Base-by-base conservation (phyloP, 2,888 invertebrate species). In the Sinotaia quadrata region DNA sequence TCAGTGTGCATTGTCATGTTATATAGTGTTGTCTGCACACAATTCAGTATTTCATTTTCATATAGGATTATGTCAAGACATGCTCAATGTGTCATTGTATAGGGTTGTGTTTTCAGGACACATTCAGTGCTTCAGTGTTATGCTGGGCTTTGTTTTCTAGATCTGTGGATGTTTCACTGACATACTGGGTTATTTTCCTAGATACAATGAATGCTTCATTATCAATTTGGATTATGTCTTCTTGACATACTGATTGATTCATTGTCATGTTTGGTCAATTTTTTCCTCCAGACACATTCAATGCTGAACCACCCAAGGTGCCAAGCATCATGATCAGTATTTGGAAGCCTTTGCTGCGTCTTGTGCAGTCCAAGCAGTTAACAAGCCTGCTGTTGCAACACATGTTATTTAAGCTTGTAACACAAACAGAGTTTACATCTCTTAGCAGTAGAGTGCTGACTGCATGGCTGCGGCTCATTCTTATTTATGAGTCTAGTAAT, bases 321-420 rank as follows among this genome's bases (percentile, higher is more conserved):
- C 73, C 68, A 27, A 29, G 24, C 7, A 57, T 68, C 18, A 33
- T 73, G 44, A 51, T 58, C 8, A 47, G 44, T 5, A 61, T 71
- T 24, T 73, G 73, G 73, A 47, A 62, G 37, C 66, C 68, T 12
- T 31, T 73, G 54, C 60, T 73, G 31, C 62, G 68, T n/a, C 47
- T 65, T 24, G 21, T 71, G 29, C 67, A 70, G 31, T 44, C 31
- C 10, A 29, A 51, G 44, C 60, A 57, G 61, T 60, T 57, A 33
- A 57, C 66, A 0, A 60, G 68, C n/a, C 52, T 60, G 24, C 61
- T 73, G 18, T 61, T 65, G 33, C 60, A 68, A 21, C 52, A 70
- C 47, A 31, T 68, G 33, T 37, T 70, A 33, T 57, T 31, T 18
- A 49, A 58, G 36, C 37, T 69, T 41, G 37, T 67, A n/a, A 41